These are phyloP conservation scores for Sabatieria punctata DNA, from an alignment of 2,888 invertebrate species.

Conservation along the genomic window DNA sequence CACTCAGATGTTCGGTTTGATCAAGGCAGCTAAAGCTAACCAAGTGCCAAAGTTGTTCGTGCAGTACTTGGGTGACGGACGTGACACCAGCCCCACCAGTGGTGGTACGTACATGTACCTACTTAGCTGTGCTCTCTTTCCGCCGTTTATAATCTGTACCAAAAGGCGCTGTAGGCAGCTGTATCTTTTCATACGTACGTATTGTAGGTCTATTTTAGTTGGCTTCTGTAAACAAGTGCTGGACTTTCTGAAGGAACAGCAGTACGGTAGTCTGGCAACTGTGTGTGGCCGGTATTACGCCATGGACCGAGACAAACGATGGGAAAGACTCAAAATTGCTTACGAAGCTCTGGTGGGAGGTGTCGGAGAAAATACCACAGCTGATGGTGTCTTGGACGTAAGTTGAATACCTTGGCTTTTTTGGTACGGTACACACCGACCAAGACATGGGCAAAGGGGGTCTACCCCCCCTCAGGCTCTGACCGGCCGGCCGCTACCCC, in stretches of 20 bases:
- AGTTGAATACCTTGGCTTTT: background rate
- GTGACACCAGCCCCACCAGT: conserved; percentile 35
- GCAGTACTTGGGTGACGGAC: conserved; percentile 35
- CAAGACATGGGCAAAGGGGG: no score
- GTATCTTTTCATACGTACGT: conserved; percentile 2
- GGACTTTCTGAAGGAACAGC: conserved; percentile 20
- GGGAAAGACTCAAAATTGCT: conserved; percentile 30
- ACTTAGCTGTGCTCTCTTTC: no score
- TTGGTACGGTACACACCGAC: no score
- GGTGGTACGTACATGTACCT: no score
- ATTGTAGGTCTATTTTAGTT: conserved; percentile 13
- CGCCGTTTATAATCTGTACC: no score
- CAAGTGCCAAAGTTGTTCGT: conserved; percentile 33
- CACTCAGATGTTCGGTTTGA: conserved; percentile 33
- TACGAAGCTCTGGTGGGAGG: conserved; percentile 36
- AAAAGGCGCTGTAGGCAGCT: no score
- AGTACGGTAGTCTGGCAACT: conserved; percentile 31
- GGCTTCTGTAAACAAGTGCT: conserved; percentile 26
- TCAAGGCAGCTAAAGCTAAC: conserved; percentile 32
- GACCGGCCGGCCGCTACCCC: no score
- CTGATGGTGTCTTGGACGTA: conserved; percentile 19
- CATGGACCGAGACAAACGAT: conserved; percentile 35
- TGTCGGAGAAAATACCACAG: conserved; percentile 27
- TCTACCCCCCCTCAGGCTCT: no score
- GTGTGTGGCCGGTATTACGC: conserved; percentile 36